Conservation (phyloP, 2,113 vertebrate species). For the Ursus arctos region DNA sequence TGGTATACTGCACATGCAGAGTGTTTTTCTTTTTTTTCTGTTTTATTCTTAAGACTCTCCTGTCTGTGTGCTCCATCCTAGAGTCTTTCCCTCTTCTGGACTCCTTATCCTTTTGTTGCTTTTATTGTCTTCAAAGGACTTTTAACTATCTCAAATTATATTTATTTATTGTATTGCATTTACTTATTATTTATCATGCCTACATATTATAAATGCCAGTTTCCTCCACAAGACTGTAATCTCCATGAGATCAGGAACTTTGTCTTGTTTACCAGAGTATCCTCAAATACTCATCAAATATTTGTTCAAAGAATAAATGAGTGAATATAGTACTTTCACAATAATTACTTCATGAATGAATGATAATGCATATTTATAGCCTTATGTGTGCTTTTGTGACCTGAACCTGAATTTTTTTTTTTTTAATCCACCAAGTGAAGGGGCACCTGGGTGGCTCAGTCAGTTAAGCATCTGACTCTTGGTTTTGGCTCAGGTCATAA, state of each 20-base stretch:
- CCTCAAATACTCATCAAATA: not conserved
- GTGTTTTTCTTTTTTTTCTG: not conserved
- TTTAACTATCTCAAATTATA: not conserved
- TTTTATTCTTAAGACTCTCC: not conserved
- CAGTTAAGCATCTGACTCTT: not conserved
- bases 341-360: not conserved
- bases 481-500: not conserved
- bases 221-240: not conserved
- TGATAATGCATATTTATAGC: not conserved
- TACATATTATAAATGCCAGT: not conserved
- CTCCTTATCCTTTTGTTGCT: not conserved
- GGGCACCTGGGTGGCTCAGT: not conserved
- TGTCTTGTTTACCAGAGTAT: not conserved
- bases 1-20: accelerated
- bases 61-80: not conserved
- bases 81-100: not conserved
- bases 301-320: not conserved
- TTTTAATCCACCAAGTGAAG: not conserved
- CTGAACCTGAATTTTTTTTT: not conserved
- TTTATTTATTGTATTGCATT: not conserved
- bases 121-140: conserved; percentile 16
- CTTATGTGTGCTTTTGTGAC: not conserved
- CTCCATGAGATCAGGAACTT: not conserved
- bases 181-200: not conserved
- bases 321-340: not conserved